Evolutionary conservation across 2,888 invertebrate genomes (phyloP).

Genomic region (Eugnorisma glareosa): DNA sequence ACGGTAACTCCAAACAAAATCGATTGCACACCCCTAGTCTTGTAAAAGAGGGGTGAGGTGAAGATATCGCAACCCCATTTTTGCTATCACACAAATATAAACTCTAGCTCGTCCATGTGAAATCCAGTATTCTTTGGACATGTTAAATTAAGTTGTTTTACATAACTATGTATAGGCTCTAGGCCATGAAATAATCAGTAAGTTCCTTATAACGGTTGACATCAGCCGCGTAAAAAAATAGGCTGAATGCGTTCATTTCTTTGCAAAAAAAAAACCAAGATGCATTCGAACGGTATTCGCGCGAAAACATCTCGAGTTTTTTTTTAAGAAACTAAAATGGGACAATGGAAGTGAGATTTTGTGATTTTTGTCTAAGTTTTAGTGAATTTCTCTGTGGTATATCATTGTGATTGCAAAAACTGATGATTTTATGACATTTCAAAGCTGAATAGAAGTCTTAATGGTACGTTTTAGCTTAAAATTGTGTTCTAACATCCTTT

Average conservation of each 20-base stretch:
- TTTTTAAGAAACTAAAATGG: slow-evolving; percentile 11
- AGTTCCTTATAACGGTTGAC: slow-evolving; percentile 67
- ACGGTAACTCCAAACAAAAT: slow-evolving; percentile 11
- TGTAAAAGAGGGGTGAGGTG: slow-evolving; percentile 73
- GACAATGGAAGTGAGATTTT: slow-evolving; percentile 30
- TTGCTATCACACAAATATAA: slow-evolving; percentile 56
- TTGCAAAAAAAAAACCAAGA: slow-evolving; percentile 50
- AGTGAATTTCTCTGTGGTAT: slow-evolving; percentile 15
- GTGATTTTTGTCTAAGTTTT: slow-evolving; percentile 21
- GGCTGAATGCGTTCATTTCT: slow-evolving; percentile 36
- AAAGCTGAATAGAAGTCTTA: slow-evolving; percentile 44
- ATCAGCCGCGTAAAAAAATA: slow-evolving; percentile 49
- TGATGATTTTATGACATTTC: slow-evolving; percentile 44
- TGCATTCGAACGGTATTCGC: slow-evolving; percentile 44
- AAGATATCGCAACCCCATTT: slow-evolving; percentile 69
- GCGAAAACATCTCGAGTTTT: slow-evolving; percentile 53
- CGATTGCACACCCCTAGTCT: slow-evolving; percentile 63
- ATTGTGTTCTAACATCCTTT: not conserved
- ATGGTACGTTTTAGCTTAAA: slow-evolving; percentile 54
- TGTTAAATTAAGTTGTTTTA: slow-evolving; percentile 78
- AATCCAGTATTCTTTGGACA: slow-evolving; percentile 58
- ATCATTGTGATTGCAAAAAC: slow-evolving; percentile 36
- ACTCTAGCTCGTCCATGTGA: slow-evolving; percentile 36
- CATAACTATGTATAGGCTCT: slow-evolving; percentile 78
- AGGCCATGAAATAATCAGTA: slow-evolving; percentile 88